Conservation (phyloP, 2,888 invertebrate genomes). For the Stenurella melanura region DNA sequence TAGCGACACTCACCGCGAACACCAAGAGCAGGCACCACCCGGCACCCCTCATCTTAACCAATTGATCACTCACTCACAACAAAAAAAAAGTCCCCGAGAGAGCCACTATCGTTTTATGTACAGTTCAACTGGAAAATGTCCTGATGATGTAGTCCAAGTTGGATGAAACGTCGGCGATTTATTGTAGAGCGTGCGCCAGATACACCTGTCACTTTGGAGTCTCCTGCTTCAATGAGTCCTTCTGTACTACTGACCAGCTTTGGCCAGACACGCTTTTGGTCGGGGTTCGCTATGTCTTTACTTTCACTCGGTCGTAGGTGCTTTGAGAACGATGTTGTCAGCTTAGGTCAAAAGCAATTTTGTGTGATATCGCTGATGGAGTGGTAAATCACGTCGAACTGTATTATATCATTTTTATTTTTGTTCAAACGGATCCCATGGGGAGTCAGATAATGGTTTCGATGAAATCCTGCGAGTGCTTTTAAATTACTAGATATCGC, state of each 20-base stretch:
- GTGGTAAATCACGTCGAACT: background rate
- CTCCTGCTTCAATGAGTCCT: conserved; percentile 67
- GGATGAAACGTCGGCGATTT: conserved; percentile 44
- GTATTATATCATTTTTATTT: too few species aligned
- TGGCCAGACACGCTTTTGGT: conserved; percentile 63
- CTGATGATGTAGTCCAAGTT: conserved; percentile 3
- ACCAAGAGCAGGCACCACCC: conserved; percentile 68
- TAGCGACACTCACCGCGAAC: conserved; percentile 58
- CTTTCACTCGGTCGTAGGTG: conserved; percentile 63
- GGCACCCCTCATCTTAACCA: conserved; percentile 65
- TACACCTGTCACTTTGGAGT: conserved; percentile 63
- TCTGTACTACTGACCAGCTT: conserved; percentile 71
- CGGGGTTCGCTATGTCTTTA: conserved; percentile 54
- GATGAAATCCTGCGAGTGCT: too few species aligned
- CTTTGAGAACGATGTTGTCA: conserved; percentile 48
- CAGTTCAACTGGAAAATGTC: background rate
- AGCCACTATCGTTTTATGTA: background rate
- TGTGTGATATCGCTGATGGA: conserved; percentile 8
- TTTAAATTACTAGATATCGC: too few species aligned
- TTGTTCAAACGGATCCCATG: too few species aligned
- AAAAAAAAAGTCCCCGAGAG: conserved; percentile 28
- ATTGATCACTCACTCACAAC: conserved; percentile 46
- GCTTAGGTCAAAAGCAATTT: conserved; percentile 16
- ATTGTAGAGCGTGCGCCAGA: conserved; percentile 17
- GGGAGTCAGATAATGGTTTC: too few species aligned